Percentiles rank a stretch among this genome's conserved stretches.
Evolutionary conservation across 2,888 invertebrate genomes (phyloP).

Genomic region (Rhabditoides inermis): DNA sequence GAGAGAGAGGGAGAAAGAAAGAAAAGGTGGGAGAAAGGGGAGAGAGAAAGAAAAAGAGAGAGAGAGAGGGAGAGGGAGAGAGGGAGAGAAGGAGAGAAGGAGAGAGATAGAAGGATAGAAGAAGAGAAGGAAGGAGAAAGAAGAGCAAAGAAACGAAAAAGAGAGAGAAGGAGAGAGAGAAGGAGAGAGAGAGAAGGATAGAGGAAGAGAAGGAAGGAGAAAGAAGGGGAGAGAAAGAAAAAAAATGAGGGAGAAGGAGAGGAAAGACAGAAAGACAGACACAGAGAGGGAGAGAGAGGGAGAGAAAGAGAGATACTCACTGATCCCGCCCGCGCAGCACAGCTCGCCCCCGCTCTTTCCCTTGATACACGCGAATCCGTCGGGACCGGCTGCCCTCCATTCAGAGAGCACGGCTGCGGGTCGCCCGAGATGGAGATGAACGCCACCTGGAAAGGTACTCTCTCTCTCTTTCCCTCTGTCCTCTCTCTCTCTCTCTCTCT

Average conservation of each 20-base stretch:
- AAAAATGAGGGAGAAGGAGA: conserved; percentile 10
- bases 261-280: neutral
- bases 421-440: conserved; percentile 35
- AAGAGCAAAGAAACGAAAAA: no score
- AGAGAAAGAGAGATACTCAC: conserved; percentile 3
- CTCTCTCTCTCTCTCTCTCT: no score
- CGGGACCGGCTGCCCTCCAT: conserved; percentile 29
- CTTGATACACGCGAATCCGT: conserved; percentile 34
- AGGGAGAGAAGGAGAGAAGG: neutral
- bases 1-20: neutral
- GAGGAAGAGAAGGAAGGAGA: neutral
- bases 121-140: no score
- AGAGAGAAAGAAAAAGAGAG: neutral
- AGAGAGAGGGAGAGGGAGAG: neutral
- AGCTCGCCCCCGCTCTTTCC: conserved; percentile 29
- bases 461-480: no score
- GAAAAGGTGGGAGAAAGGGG: no score
- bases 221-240: neutral
- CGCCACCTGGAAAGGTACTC: no score
- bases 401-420: conserved; percentile 33
- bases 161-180: neutral
- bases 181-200: conserved; percentile 12
- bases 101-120: neutral
- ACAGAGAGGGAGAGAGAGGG: conserved; percentile 13
- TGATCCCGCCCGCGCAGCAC: conserved; percentile 35